Base-by-base conservation (phyloP, 2,888 invertebrate genomes). In the Gasteruption jaculator region DNA sequence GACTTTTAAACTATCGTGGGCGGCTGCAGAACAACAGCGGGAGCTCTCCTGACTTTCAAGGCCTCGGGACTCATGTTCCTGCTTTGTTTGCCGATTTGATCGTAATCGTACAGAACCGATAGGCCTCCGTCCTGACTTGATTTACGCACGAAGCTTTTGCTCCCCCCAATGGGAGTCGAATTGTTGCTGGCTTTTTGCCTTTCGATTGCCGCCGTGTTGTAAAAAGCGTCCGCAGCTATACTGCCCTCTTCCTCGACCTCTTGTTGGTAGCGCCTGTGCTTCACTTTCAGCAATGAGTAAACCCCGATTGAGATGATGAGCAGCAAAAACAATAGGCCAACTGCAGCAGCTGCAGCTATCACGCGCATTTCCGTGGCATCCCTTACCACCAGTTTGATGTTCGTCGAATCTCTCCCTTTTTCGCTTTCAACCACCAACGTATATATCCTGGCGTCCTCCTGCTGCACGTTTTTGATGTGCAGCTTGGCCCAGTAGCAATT, bases 1-100 rank as follows among this genome's bases (percentile, higher is more conserved):
- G 24, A 10, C 43, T 46, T 41, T 77, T 77, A 81, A 72, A 85
- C 87, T 77, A 86, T 85, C 76, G 88, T 89, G 73, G 90, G 89
- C 63, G 89, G 86, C 77, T 89, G 89, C 74, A 89, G 79, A 75
- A 89, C 86, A 75, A 89, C 86, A 78, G 87, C 86, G 71, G 90
- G 87, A 67, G 89, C 89, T 73, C 88, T 84, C 75, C 89, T 87
- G 77, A 90, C 87, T 83, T 88, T 87, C 80, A 86, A 84, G 74
- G 84, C 85, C 76, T 79, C 89, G 65, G 82, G 88, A 69, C 72
- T 79, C 71, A 73, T 76, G 41, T 69, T 58, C 31, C 65, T 58
- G 42, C 62, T 51, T 27, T 63, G 61, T 49, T 67, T 67, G 27
- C 60, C 51, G 40, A 67, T 63, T 46, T 63, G 65, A 53, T 63